Base-by-base conservation (phyloP, 1,140 invertebrate genomes). In the Saxidomus purpurata region DNA sequence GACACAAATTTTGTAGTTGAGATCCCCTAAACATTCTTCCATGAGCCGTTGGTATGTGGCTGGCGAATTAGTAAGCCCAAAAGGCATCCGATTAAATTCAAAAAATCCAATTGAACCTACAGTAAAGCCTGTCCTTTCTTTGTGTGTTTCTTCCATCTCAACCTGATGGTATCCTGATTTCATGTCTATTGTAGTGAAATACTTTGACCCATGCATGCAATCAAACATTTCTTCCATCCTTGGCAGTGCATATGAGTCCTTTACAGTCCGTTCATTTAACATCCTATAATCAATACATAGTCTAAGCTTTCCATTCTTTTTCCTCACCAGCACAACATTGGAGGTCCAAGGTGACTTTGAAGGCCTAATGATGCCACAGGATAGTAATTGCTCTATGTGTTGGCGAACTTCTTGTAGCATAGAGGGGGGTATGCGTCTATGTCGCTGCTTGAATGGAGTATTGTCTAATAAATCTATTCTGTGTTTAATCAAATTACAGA, bases 381-480 rank as follows among this genome's bases (percentile, higher is more conserved):
- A 17, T 8, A 77, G 25, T 28, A 49, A 31, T 25, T 77, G 74
- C 25, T 77, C 74, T 43, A 77, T 77, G 38, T 77, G 74, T 77
- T 47, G 74, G 4, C 74, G 36, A 6, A 77, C 74, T 28, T 77
- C 74, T 25, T 77, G 13, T 15, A 77, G 13, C 74, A 77, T 77
- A 22, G 13, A 17, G 74, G 74, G n/a, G 9, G 74, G 74, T 40
- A 49, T 77, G 2, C 74, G 36, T 43, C 74, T 40, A 25, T 77
- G 74, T 1, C 80, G 63, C 43, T 89, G 80, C 28, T 85, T 89
- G 69, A 89, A 89, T 1, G 88, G 88, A 8, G 34, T 89, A 25
- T 40, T 43, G 47, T 76, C 31, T 17, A 76, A 13, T 17, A 89
- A 38, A 22, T 89, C 67, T 19, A 89, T 89, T 13, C 31, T 13